Evolutionary conservation across 2,888 invertebrate species (phyloP).

Genomic region (Apodemia zela): DNA sequence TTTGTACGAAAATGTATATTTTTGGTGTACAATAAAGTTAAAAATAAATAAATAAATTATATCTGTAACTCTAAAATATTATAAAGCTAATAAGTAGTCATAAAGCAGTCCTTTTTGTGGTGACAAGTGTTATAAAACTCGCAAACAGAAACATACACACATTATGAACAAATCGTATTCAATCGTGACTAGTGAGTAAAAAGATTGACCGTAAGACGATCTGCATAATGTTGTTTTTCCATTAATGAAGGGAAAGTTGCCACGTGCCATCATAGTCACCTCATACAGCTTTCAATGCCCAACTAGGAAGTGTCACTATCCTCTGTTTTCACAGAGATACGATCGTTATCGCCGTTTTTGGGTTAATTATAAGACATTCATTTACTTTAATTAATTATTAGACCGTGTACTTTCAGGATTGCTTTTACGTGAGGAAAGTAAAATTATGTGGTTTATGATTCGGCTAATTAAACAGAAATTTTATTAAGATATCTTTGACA

Average conservation of each 20-base stretch:
- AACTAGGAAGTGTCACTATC: slow-evolving; percentile 56
- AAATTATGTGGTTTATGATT: slow-evolving; percentile 3
- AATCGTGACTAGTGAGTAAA: slow-evolving; percentile 25
- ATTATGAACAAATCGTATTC: too few species aligned
- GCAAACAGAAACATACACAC: too few species aligned
- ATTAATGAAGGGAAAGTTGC: slow-evolving; percentile 73
- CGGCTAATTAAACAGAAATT: slow-evolving; percentile 7
- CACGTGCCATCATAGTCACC: slow-evolving; percentile 65
- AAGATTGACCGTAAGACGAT: slow-evolving; percentile 57
- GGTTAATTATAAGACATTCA: slow-evolving; percentile 12
- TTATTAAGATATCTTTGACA: neutral
- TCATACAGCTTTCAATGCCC: slow-evolving; percentile 70
- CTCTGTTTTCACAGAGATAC: slow-evolving; percentile 20
- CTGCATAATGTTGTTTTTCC: slow-evolving; percentile 67
- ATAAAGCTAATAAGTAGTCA: too few species aligned
- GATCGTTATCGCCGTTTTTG: neutral
- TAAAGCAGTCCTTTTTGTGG: too few species aligned
- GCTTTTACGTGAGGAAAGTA: slow-evolving; percentile 2
- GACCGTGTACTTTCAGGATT: slow-evolving; percentile 15
- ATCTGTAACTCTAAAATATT: too few species aligned
- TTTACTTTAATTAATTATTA: slow-evolving; percentile 15
- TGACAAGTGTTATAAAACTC: too few species aligned
- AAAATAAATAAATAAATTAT: too few species aligned
- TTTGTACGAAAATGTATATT: too few species aligned
- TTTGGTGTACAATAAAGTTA: too few species aligned